A percentile compares a stretch with the other conserved stretches of the same genome.
Conservation (phyloP, 1,140 invertebrate species). For the Diabrotica virgifera region DNA sequence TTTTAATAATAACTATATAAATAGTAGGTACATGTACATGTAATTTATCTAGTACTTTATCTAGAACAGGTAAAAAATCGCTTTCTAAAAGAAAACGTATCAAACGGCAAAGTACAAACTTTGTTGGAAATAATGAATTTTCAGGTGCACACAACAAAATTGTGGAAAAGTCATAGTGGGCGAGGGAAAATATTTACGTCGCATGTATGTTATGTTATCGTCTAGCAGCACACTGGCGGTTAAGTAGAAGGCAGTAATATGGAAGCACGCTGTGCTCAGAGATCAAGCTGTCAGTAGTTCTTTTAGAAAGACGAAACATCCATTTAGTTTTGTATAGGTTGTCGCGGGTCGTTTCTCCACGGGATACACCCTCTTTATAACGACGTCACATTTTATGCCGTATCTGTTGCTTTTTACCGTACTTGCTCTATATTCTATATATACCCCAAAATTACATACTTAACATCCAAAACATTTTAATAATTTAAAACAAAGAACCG, state of each 20-base stretch:
- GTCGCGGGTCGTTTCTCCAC: slow-evolving; percentile 13
- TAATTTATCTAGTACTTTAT: no score
- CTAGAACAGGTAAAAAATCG: no score
- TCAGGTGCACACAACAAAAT: neutral
- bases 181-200: no score
- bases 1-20: no score
- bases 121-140: slow-evolving; percentile 7
- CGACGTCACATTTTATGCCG: slow-evolving; percentile 12
- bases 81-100: no score
- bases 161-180: no score
- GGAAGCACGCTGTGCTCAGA: slow-evolving; percentile 28
- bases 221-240: slow-evolving; percentile 9
- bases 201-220: slow-evolving; percentile 13
- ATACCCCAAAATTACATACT: neutral
- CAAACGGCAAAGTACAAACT: no score
- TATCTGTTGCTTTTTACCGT: neutral
- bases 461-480: neutral
- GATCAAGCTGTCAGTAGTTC: slow-evolving; percentile 32
- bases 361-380: slow-evolving; percentile 19
- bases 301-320: slow-evolving; percentile 21
- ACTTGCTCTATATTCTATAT: neutral
- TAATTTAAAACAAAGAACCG: no score
- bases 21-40: no score
- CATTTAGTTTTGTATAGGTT: slow-evolving; percentile 24
- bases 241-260: slow-evolving; percentile 15